phyloP scores from a whole-genome alignment of 2,888 invertebrate species.

The Cremastobaeus sp. region DNA sequence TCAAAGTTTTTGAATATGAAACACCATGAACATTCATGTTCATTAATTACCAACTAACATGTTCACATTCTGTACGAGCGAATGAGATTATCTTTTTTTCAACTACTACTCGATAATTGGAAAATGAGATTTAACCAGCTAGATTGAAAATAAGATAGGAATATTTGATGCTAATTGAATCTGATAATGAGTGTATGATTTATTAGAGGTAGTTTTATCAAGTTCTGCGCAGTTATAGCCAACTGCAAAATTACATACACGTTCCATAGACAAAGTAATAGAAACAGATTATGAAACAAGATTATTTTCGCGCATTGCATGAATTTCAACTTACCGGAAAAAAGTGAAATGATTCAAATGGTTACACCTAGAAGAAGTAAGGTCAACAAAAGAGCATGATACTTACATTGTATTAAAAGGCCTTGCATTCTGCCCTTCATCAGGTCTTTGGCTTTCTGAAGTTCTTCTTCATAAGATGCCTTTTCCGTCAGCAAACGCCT shows the following conservation, averaged over 20 bases:
- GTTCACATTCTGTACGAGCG: too few species aligned
- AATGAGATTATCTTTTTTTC: too few species aligned
- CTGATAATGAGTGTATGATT: too few species aligned
- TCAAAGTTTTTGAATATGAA: too few species aligned
- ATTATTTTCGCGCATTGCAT: constrained; percentile 48
- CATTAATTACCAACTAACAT: too few species aligned
- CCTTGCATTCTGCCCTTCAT: constrained; percentile 91
- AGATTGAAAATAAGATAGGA: too few species aligned
- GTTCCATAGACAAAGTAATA: constrained; percentile 27
- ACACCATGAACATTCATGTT: too few species aligned
- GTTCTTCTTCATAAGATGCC: constrained; percentile 91
- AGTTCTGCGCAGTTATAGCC: constrained; percentile 21
- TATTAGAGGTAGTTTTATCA: too few species aligned
- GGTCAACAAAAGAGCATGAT: constrained; percentile 32
- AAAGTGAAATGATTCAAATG: constrained; percentile 66
- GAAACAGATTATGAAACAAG: constrained; percentile 46
- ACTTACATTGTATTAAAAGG: constrained; percentile 95
- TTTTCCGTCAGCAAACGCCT: constrained; percentile 91
- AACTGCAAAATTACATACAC: constrained; percentile 28
- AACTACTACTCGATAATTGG: too few species aligned
- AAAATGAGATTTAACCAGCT: too few species aligned
- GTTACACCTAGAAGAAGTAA: constrained; percentile 67
- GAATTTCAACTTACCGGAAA: constrained; percentile 70
- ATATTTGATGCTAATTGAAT: background rate
- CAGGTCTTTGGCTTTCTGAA: constrained; percentile 90